phyloP scores from a whole-genome alignment of 2,888 invertebrate species.

The Ichneumoninae sp. region DNA sequence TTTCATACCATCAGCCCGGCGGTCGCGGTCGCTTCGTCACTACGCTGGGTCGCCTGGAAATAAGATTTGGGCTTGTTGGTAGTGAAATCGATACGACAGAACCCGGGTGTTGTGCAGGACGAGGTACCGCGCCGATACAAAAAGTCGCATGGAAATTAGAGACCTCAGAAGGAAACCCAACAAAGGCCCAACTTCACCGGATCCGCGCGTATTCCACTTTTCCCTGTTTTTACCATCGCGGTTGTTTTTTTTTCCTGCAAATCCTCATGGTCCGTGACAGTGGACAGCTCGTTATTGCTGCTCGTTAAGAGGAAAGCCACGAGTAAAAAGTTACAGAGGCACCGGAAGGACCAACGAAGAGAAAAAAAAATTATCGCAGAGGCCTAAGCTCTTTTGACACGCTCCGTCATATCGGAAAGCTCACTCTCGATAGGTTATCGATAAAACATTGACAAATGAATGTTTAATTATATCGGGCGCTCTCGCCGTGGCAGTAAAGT shows the following conservation, averaged over 20 bases:
- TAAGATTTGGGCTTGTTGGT: too few relatives aligned
- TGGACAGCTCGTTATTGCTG: background rate
- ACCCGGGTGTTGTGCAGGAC: too few relatives aligned
- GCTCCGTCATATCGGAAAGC: background rate
- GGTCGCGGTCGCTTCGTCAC: too few relatives aligned
- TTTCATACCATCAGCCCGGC: background rate
- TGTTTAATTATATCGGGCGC: conserved; percentile 50
- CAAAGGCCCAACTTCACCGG: too few relatives aligned
- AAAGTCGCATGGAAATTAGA: too few relatives aligned
- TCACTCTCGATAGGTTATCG: conserved; percentile 26
- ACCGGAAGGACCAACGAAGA: background rate
- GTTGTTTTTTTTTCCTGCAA: background rate
- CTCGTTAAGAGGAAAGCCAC: background rate
- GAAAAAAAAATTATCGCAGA: background rate
- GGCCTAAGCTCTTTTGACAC: conserved; percentile 13
- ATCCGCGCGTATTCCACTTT: too few relatives aligned
- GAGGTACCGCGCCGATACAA: too few relatives aligned
- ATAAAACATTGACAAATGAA: conserved; percentile 58
- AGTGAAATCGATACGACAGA: too few relatives aligned
- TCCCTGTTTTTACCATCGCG: too few relatives aligned
- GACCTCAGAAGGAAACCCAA: too few relatives aligned
- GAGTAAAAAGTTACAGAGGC: background rate
- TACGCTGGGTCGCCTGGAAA: too few relatives aligned
- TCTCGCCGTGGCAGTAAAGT: conserved; percentile 36
- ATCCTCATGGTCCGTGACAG: background rate